Evolutionary conservation across 2,888 invertebrate genomes (phyloP), one percentile per base, ranked within the genome.

Genomic region (Aporophyla nigra): DNA sequence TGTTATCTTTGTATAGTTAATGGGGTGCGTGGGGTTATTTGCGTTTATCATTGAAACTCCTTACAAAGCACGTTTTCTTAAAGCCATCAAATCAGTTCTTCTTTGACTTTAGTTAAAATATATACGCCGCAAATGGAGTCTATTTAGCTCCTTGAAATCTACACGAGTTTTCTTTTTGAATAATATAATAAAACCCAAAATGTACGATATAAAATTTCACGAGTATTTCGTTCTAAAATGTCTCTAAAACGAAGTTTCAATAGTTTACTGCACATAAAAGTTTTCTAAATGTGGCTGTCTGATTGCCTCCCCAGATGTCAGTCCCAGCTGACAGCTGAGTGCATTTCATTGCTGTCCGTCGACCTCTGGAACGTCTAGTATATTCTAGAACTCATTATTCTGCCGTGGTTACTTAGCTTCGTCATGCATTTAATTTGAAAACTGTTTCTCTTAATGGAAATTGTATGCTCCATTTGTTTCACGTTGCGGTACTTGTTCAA

Each of bases 381-480:
- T 74, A 74, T 75, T 79, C 63, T 72, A 72, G 62, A 85, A 49
- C 63, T 71, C 74, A 85, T 79, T 78, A 75, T 76, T 76, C 27
- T 67, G 56, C 27, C 49, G 61, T 61, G 24, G 54, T 72, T 72
- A 72, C 62, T 84, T 54, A 63, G 69, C 54, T 69, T 51, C 33
- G 65, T 75, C 51, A 61, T 69, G 67, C 68, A 71, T 78, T 72
- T 72, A 66, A 78, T 84, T 83, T 72, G 58, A 72, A 78, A 81
- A 72, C 84, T 54, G 66, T 69, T 56, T 69, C 33, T 69, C 53
- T 43, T 66, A 74, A 80, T 74, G 46, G 59, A 84, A 69, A 72
- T 72, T 58, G 56, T 54, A 78, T 66, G 69, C 80, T 78, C 61
- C 61, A 72, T 83, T 81, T 61, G 77, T 65, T 59, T 54, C 24